phyloP scores from a whole-genome alignment of 2,797 vertebrate species.

The Distichodus sexfasciatus region DNA sequence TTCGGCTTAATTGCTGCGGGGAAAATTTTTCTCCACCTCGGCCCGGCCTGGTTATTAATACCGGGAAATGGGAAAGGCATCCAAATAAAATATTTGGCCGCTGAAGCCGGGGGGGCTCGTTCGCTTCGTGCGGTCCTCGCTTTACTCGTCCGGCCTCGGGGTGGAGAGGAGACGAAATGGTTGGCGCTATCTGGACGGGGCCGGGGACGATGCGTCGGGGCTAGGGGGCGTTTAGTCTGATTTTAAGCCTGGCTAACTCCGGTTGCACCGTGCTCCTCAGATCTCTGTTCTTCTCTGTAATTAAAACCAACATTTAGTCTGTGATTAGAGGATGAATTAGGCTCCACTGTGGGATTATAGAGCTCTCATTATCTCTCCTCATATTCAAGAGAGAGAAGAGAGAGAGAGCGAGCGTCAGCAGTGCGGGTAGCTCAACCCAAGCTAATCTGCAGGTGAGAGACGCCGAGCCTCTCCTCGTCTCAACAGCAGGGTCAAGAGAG shows the following conservation, averaged over 20 bases:
- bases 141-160: conserved; percentile 55
- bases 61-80: conserved; percentile 72
- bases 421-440: conserved; percentile 6
- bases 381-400: conserved; percentile 58
- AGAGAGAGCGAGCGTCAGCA: conserved; percentile 33
- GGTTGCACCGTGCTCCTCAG: conserved; percentile 55
- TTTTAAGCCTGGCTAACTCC: conserved; percentile 29
- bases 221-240: background rate
- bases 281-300: conserved; percentile 65
- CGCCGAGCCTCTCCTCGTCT: background rate
- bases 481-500: background rate
- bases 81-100: conserved; percentile 57
- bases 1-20: conserved; percentile 75
- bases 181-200: background rate
- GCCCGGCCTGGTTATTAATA: conserved; percentile 78
- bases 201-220: conserved; percentile 15
- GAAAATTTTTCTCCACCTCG: conserved; percentile 71
- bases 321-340: conserved; percentile 72
- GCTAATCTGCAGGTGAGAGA: conserved; percentile 36
- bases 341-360: conserved; percentile 70
- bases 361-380: conserved; percentile 68
- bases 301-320: conserved; percentile 73
- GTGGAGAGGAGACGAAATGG: conserved; percentile 1
- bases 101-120: conserved; percentile 8
- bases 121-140: no score